phyloP scores from a whole-genome alignment of 2,113 vertebrate genomes.

The Atrichornis clamosus region DNA sequence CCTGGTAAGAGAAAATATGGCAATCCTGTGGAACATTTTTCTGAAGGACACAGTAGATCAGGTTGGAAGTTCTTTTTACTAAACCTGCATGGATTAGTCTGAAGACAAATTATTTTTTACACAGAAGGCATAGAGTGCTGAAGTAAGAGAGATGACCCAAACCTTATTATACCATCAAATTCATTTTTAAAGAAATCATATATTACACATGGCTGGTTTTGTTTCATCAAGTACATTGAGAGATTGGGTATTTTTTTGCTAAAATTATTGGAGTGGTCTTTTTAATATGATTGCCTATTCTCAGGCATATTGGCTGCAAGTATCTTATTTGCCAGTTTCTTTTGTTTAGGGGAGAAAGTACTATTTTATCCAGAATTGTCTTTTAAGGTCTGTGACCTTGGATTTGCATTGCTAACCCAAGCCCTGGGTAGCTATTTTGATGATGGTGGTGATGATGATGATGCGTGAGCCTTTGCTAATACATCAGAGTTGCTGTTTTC shows the following conservation, averaged over 20 bases:
- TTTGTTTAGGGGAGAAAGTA: neutral
- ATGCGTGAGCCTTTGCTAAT: neutral
- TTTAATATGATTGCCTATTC: neutral
- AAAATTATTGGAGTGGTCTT: neutral
- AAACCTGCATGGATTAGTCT: constrained; percentile 11
- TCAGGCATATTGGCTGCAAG: neutral
- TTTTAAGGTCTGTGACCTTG: neutral
- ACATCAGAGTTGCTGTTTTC: neutral
- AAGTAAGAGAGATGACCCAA: neutral
- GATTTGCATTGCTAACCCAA: neutral
- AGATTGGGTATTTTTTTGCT: neutral
- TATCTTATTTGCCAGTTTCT: neutral
- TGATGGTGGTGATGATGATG: neutral
- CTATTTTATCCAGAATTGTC: neutral
- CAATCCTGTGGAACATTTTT: constrained; percentile 43
- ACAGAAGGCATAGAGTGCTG: neutral
- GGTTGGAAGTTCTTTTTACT: constrained; percentile 34
- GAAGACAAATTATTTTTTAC: constrained; percentile 23
- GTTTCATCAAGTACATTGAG: neutral
- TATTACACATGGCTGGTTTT: neutral
- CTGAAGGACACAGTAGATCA: constrained; percentile 18
- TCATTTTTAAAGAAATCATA: neutral
- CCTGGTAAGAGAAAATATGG: neutral
- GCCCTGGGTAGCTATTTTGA: neutral
- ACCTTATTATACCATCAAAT: neutral